Evolutionary conservation across 2,797 vertebrate genomes (phyloP).

Genomic region (Austrolebias charrua): DNA sequence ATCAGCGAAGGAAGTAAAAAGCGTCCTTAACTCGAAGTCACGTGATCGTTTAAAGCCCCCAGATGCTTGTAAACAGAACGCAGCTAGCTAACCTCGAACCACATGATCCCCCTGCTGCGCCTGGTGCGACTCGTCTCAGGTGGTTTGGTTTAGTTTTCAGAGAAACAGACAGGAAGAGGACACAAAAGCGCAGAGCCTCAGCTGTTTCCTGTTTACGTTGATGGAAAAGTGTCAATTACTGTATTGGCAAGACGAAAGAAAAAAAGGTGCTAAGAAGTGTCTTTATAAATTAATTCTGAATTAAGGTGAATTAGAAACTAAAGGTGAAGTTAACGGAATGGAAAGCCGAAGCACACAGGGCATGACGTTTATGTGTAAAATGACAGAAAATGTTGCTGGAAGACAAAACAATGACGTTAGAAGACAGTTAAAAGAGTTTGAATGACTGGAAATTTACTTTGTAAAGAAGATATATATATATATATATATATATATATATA

Average conservation of each 20-base stretch:
- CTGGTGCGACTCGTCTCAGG: conserved; percentile 11
- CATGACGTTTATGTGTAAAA: neutral
- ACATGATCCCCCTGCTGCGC: conserved; percentile 26
- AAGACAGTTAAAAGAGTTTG: conserved; percentile 1
- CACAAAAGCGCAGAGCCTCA: conserved; percentile 41
- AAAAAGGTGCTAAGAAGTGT: conserved; percentile 8
- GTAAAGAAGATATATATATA: conserved; percentile 9
- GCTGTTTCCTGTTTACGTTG: conserved; percentile 72
- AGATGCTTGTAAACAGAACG: conserved; percentile 55
- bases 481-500: too few relatives aligned
- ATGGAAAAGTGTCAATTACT: conserved; percentile 25
- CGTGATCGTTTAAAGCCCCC: conserved; percentile 63
- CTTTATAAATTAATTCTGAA: conserved; percentile 14
- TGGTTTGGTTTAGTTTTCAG: conserved; percentile 50
- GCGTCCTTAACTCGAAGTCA: conserved; percentile 22
- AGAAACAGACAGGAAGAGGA: conserved; percentile 64
- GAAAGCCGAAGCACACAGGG: conserved; percentile 1
- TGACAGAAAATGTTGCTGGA: conserved; percentile 2
- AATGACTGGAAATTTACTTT: conserved; percentile 22
- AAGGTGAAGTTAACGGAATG: conserved; percentile 1
- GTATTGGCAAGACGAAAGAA: conserved; percentile 6
- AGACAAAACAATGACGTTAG: neutral
- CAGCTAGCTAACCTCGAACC: conserved; percentile 45
- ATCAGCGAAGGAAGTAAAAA: neutral
- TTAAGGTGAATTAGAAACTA: conserved; percentile 27